A percentile compares a stretch with the other conserved stretches of the same genome.
Evolutionary conservation across 1,140 invertebrate species (phyloP).

Genomic region (Nasonia longicornis): DNA sequence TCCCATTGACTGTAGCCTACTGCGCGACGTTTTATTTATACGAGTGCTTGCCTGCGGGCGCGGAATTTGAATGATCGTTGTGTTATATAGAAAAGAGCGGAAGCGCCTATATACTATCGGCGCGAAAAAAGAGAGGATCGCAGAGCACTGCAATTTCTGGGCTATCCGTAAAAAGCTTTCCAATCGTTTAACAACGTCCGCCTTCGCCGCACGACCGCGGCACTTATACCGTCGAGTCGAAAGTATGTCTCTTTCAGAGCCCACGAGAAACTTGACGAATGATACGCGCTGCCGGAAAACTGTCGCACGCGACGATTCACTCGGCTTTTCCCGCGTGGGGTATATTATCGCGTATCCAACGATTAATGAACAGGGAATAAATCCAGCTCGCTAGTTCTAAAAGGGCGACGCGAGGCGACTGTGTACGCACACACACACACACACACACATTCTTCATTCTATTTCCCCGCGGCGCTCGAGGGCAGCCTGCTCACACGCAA

Average conservation of each 20-base stretch:
- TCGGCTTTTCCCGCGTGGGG: no score
- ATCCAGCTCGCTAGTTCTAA: no score
- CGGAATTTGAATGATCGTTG: neutral
- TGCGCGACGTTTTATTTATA: no score
- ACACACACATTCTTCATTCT: neutral
- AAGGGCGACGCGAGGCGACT: neutral
- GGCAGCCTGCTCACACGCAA: neutral
- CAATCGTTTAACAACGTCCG: neutral
- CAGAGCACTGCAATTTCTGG: neutral
- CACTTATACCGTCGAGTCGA: neutral
- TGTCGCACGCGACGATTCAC: no score
- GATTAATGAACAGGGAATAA: no score
- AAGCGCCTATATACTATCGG: neutral
- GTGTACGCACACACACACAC: neutral
- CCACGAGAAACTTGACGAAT: no score
- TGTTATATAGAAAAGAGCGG: neutral
- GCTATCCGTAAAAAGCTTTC: constrained; percentile 3
- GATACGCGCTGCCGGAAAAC: no score
- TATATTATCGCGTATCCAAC: no score
- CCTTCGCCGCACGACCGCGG: neutral
- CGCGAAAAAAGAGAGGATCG: neutral
- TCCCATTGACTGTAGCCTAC: no score
- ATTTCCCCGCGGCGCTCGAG: no score
- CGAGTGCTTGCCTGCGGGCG: no score
- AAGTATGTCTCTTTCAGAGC: neutral